These are phyloP conservation scores for Andrena bucephala DNA, from an alignment of 2,888 invertebrate species.

Conservation along the genomic window DNA sequence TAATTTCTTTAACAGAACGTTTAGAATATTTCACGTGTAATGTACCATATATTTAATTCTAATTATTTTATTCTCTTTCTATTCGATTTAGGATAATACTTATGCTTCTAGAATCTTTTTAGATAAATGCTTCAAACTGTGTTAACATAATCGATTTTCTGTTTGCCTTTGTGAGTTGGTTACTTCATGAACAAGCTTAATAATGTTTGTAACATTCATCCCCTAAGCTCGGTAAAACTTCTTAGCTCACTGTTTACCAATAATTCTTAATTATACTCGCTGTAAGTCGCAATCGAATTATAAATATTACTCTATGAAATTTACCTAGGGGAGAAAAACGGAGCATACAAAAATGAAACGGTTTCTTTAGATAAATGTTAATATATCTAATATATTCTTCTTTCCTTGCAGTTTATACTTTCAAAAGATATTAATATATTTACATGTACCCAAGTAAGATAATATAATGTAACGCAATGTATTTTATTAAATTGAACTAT, in stretches of 20 bases:
- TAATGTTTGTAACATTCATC: slow-evolving; percentile 30
- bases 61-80: slow-evolving; percentile 20
- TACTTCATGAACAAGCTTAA: slow-evolving; percentile 28
- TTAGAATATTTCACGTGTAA: slow-evolving; percentile 28
- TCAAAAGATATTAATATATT: slow-evolving; percentile 76
- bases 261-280: slow-evolving; percentile 7
- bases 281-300: not conserved
- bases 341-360: slow-evolving; percentile 53
- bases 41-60: slow-evolving; percentile 39
- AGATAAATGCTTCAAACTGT: slow-evolving; percentile 30
- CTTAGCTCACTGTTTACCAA: not conserved
- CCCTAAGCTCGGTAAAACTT: slow-evolving; percentile 48
- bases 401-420: slow-evolving; percentile 78
- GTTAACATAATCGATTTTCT: slow-evolving; percentile 30
- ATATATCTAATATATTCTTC: slow-evolving; percentile 77
- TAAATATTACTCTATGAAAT: slow-evolving; percentile 11
- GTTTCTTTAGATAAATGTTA: slow-evolving; percentile 71
- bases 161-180: slow-evolving; percentile 36
- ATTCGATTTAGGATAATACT: slow-evolving; percentile 13
- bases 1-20: slow-evolving; percentile 31
- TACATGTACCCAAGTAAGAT: slow-evolving; percentile 78
- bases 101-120: slow-evolving; percentile 7
- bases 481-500: slow-evolving; percentile 43
- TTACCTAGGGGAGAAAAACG: slow-evolving; percentile 16
- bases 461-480: slow-evolving; percentile 58